Conservation (phyloP, 2,797 vertebrate genomes). For the Ammospiza maritima region DNA sequence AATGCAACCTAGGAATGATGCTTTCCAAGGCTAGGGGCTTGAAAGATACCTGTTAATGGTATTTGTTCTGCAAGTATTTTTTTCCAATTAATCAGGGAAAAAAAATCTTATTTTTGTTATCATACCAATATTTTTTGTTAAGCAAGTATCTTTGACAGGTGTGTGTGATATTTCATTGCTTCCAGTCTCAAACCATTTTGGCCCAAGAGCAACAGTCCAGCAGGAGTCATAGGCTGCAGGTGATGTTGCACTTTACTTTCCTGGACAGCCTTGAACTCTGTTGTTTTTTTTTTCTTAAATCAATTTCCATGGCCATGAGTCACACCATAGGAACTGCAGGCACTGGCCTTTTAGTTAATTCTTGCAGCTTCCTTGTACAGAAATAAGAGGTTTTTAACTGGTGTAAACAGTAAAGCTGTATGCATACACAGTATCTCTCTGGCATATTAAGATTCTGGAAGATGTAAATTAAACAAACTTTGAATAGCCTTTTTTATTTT, state of each 20-base stretch:
- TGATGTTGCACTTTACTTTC: background rate
- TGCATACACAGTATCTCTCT: background rate
- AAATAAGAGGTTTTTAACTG: background rate
- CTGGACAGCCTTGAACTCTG: background rate
- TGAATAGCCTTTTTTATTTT: background rate
- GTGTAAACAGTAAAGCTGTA: background rate
- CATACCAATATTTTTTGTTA: background rate
- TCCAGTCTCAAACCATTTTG: background rate
- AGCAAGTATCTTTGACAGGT: background rate
- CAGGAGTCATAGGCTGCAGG: background rate
- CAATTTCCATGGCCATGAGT: accelerated
- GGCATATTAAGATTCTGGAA: background rate
- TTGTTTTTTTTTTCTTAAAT: too few species aligned
- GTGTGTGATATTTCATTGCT: background rate
- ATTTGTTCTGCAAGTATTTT: background rate
- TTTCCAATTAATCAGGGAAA: background rate
- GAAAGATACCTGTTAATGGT: background rate
- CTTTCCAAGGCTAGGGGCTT: background rate
- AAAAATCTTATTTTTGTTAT: background rate
- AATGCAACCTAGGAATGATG: background rate
- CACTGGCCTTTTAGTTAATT: background rate
- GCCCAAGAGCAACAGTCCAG: background rate
- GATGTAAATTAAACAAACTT: background rate
- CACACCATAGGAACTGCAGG: background rate
- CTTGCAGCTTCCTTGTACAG: background rate